Evolutionary conservation across 2,113 vertebrate genomes (phyloP), one percentile per base, ranked within the genome.

Genomic region (Ceyx melanurus): DNA sequence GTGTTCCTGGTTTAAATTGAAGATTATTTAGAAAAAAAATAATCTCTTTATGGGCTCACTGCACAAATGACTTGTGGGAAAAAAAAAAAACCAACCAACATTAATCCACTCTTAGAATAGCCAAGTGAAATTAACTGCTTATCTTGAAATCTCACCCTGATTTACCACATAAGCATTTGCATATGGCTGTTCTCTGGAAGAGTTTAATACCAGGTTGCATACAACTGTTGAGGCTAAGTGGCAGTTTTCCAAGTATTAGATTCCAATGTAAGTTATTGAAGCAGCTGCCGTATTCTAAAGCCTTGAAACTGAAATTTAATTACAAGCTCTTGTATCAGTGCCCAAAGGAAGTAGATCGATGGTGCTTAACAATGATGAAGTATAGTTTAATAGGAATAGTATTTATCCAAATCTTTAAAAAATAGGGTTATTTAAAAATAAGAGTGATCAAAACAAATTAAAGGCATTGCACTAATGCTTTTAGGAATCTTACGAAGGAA

Each of bases 281-380:
- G 93, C 94, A 89, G 96, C 95, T 96, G 97, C 97, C 90, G 5
- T 96, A 86, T 96, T 94, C 88, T 79, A 90, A 94, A 97, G 95
- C 97, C 97, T 96, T 91, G 96, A 96, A 96, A 95, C 95, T 95
- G 90, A 97, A 96, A 95, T 95, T 95, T 79, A 92, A 89, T 95
- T 92, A 91, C 93, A 94, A 95, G 93, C 87, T 96, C 94, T 96
- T 94, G 88, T 96, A 88, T 86, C 90, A 50, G 93, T 95, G 95
- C 97, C 97, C 97, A 96, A 95, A 93, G 93, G 94, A 96, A 94
- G 89, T 84, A 92, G 94, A 91, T 88, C 20, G 94, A 94, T 93
- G 97, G 97, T 97, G 97, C 97, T 97, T 94, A 92, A 97, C 88
- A 91, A 77, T 93, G 91, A 94, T 89, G 88, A 96, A 93, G 94